Evolutionary conservation across 2,888 invertebrate genomes (phyloP), one percentile per base, ranked within the genome.

Genomic region (Theretra japonica): DNA sequence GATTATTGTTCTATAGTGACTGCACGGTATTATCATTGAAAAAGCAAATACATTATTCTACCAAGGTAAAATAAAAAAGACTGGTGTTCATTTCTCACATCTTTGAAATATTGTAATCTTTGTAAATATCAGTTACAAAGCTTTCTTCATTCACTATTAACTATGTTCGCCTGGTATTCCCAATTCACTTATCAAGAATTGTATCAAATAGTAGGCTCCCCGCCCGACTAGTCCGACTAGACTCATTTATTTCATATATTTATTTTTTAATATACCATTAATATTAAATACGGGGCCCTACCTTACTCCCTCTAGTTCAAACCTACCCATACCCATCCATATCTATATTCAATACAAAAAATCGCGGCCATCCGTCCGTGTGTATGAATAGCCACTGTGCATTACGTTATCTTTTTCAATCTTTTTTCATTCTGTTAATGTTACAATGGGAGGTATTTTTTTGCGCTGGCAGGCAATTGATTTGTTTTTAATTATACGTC

Each of bases 361-460:
- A 65, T 65, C 65, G 65, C 65, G 65, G 21, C 41, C 62, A 62
- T 62, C 65, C 65, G 65, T 65, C 65, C 65, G 65, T 65, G 65
- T 21, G 65, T 65, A 65, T 65, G 65, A 65, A 65, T 65, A 48
- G 65, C 65, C 65, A 65, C 65, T 65, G 65, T 65, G 65, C 48
- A 65, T 65, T 65, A 65, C 48, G 65, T 65, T 65, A 65, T 65
- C 65, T 65, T 65, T 65, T 65, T 65, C 15, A 65, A 48, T 65
- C 23, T 23, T 65, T 65, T 53, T 65, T 60, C 17, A 25, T 28
- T 59, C 23, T 48, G 65, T 48, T 48, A 65, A 48, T 65, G 65
- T 65, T 65, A 65, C 48, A 65, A 65, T 30, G n/a, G 7, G 41
- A 7, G 4, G 19, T 53, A n/a, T 53, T 65, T 62, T 41, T 65